These are phyloP conservation scores for Gavia stellata DNA, from an alignment of 2,113 vertebrate species.

Conservation along the genomic window DNA sequence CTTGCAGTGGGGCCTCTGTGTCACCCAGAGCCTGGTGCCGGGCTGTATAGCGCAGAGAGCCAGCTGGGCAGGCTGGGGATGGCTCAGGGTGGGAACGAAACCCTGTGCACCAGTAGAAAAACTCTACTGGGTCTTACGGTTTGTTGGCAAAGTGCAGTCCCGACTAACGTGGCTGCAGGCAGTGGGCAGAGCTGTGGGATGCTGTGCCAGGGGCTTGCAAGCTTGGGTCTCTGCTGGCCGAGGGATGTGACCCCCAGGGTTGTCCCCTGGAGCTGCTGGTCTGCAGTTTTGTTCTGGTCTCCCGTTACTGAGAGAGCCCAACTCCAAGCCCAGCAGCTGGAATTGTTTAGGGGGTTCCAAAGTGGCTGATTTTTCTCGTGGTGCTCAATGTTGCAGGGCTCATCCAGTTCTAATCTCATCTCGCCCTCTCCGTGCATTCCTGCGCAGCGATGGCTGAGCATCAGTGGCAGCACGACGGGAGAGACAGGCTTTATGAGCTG, in stretches of 20 bases:
- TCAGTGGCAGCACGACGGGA: constrained; percentile 40
- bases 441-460: constrained; percentile 18
- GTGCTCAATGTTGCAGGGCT: background rate
- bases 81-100: background rate
- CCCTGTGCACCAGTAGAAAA: background rate
- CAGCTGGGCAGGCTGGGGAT: background rate
- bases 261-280: background rate
- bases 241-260: too few relatives aligned
- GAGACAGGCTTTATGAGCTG: constrained; percentile 61
- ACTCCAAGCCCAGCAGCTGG: background rate
- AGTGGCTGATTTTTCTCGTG: background rate
- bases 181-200: background rate
- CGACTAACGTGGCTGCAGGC: background rate
- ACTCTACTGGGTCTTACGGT: background rate
- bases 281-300: background rate
- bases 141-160: background rate
- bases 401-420: background rate
- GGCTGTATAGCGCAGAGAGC: background rate
- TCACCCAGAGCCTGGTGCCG: background rate
- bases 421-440: constrained; percentile 2
- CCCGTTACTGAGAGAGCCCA: background rate
- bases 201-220: rapidly evolving
- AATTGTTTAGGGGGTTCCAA: background rate
- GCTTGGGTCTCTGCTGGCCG: background rate
- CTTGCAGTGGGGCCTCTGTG: background rate